A percentile compares a stretch with the other conserved stretches of the same genome.
Evolutionary conservation across 2,113 vertebrate species (phyloP).

Genomic region (Catagonus wagneri): DNA sequence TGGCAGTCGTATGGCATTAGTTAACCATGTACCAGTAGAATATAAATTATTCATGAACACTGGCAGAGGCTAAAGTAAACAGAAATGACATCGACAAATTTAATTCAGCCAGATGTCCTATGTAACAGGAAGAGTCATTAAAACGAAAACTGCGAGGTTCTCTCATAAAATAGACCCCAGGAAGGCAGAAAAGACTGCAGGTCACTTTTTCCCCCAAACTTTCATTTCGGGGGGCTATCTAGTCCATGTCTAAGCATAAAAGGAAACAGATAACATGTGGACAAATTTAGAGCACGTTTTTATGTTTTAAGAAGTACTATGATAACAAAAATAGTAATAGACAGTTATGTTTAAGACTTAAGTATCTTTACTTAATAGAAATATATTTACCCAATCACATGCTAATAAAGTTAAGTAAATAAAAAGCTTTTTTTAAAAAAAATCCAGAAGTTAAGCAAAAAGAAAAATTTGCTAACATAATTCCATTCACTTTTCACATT

Average conservation of each 20-base stretch:
- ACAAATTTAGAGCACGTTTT: conserved; percentile 40
- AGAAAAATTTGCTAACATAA: conserved; percentile 5
- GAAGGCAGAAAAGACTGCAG: neutral
- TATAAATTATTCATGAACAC: conserved; percentile 76
- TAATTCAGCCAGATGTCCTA: conserved; percentile 57
- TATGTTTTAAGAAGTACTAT: conserved; percentile 29
- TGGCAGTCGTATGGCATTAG: conserved; percentile 70
- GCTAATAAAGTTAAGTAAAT: conserved; percentile 13
- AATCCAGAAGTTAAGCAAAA: neutral
- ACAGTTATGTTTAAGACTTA: conserved; percentile 8
- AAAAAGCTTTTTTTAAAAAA: neutral
- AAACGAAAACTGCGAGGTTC: conserved; percentile 34
- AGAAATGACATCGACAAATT: conserved; percentile 67
- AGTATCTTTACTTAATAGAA: conserved; percentile 47
- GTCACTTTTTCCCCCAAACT: neutral
- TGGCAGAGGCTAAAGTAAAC: conserved; percentile 66
- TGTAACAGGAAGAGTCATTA: conserved; percentile 51
- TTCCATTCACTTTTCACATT: neutral
- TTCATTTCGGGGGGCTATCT: neutral
- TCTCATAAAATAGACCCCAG: neutral
- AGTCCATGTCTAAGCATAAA: conserved; percentile 25
- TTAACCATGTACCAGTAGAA: conserved; percentile 65
- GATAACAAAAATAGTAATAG: conserved; percentile 49
- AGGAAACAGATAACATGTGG: neutral
- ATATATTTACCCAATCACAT: neutral